Percentiles rank a stretch among this genome's conserved stretches.
Conservation (phyloP, 2,888 invertebrate genomes). For the Poecilus cupreus region DNA sequence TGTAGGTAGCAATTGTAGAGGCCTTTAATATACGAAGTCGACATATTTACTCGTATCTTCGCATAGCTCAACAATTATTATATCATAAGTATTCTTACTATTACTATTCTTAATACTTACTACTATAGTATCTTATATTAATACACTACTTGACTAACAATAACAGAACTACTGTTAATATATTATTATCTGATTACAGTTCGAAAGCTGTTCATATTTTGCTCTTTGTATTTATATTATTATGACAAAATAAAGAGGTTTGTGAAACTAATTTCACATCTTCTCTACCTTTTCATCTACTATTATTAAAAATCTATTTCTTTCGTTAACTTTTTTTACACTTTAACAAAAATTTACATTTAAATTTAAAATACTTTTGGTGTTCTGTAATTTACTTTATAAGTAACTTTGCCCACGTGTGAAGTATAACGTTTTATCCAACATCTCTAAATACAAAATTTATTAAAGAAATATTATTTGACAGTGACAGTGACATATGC, state of each 20-base stretch:
- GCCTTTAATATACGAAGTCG: conserved; percentile 51
- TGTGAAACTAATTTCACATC: conserved; percentile 39
- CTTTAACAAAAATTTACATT: too few relatives aligned
- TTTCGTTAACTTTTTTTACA: not conserved
- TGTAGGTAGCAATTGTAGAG: conserved; percentile 33
- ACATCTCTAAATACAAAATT: too few relatives aligned
- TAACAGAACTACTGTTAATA: conserved; percentile 51
- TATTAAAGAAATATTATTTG: too few relatives aligned
- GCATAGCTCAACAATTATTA: conserved; percentile 57
- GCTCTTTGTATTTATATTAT: conserved; percentile 58
- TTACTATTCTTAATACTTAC: conserved; percentile 49
- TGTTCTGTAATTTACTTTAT: too few relatives aligned
- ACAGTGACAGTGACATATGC: too few relatives aligned
- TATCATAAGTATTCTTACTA: conserved; percentile 56
- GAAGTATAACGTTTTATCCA: too few relatives aligned
- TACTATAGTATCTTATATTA: conserved; percentile 1
- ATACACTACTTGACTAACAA: conserved; percentile 49
- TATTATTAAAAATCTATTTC: not conserved
- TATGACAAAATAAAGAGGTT: conserved; percentile 55
- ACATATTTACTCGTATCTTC: conserved; percentile 51
- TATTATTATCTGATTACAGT: conserved; percentile 48
- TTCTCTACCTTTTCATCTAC: not conserved
- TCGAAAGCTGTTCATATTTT: conserved; percentile 58
- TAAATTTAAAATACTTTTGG: too few relatives aligned
- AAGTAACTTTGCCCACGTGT: too few relatives aligned